Base-by-base conservation (phyloP, 2,888 invertebrate species). In the Tetragonisca angustula region DNA sequence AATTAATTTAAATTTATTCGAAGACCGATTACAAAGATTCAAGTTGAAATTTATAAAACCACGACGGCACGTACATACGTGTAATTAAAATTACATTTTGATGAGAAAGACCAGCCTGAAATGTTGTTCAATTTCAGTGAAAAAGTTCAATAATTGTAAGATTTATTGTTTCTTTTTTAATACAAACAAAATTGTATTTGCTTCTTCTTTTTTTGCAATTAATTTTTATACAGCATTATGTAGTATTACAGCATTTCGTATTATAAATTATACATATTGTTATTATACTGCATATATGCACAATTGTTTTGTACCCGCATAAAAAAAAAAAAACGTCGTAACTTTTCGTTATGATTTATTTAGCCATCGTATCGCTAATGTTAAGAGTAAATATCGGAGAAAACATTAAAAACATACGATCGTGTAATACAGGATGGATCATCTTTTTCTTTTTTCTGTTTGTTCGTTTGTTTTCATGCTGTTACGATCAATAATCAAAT, bases 141-240 rank as follows among this genome's bases (percentile, higher is more conserved):
- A 49, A 50, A 50, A 52, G 32, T 49, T 50, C 1, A 80, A 68
- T 64, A 54, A 59, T 50, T 21, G 50, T 36, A 62, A 65, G 27
- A 43, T 54, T 74, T 52, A 52, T 64, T 74, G 49, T 13, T 65
- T 11, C 19, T 71, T 61, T 27, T 43, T 84, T 79, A 62, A 71
- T 87, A 82, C 65, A 78, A 85, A 81, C 71, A 59, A 81, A 81
- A 78, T 86, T 83, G 78, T 87, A 88, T 83, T 88, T 83, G 56
- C 65, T 73, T 85, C 65, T 65, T 77, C 68, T 36, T 61, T 81
- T 72, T n/a, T n/a, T n/a, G n/a, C 43, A 75, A 76, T 61, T 77
- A 76, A 70, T 81, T 59, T 43, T 65, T 85, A 86, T 84, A 88
- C 87, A 79, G 78, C 76, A 81, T 78, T 71, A 61, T 76, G 83